Conservation (phyloP, 2,888 invertebrate species). For the Polymixis lichenea region DNA sequence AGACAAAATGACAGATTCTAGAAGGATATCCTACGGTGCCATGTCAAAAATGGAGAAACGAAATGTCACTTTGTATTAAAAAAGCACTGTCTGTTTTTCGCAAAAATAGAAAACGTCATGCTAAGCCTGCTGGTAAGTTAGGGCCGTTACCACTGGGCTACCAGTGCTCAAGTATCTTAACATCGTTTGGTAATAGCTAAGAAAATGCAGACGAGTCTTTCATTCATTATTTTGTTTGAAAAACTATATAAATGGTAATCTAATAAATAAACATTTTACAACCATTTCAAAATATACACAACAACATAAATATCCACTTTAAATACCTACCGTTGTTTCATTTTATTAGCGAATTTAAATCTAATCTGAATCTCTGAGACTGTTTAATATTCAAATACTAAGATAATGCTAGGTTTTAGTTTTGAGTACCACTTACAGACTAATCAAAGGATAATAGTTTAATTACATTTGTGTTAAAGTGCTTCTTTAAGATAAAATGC, state of each 20-base stretch:
- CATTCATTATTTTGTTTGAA: neutral
- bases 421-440: constrained; percentile 27
- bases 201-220: neutral
- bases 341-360: constrained; percentile 26
- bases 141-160: too few relatives aligned
- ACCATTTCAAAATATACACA: constrained; percentile 8
- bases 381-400: constrained; percentile 34
- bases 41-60: too few relatives aligned
- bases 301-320: constrained; percentile 9
- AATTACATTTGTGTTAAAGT: constrained; percentile 5
- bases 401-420: constrained; percentile 26
- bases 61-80: too few relatives aligned
- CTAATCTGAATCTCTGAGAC: constrained; percentile 1
- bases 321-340: neutral
- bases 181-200: too few relatives aligned
- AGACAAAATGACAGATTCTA: too few relatives aligned
- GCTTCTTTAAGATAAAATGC: neutral
- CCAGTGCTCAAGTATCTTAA: too few relatives aligned
- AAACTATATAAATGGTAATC: neutral
- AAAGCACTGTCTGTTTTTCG: too few relatives aligned
- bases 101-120: too few relatives aligned
- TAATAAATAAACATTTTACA: neutral
- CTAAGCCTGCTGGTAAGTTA: too few relatives aligned
- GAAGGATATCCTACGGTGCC: too few relatives aligned
- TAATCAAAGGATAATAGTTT: constrained; percentile 7